Conservation (phyloP, 2,113 vertebrate species). For the Salvelinus alpinus region DNA sequence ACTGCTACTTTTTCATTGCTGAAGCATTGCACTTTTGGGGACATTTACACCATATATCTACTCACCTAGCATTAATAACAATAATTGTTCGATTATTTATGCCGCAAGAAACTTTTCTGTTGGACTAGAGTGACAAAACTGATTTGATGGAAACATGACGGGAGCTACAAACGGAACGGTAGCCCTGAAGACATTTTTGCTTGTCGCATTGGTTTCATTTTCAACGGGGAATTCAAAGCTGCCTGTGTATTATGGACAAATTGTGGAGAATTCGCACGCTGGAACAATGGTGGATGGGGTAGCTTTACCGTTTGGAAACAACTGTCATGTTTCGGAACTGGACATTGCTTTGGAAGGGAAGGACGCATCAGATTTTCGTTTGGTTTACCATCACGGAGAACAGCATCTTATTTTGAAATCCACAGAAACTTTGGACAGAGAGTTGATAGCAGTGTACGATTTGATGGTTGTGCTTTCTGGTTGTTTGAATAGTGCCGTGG, state of each 20-base stretch:
- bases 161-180: conserved; percentile 45
- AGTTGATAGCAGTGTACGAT: conserved; percentile 68
- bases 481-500: conserved; percentile 38
- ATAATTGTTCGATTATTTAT: neutral
- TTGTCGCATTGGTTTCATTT: conserved; percentile 33
- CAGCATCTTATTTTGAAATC: conserved; percentile 62
- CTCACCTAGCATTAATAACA: neutral
- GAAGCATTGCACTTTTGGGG: neutral
- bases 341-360: conserved; percentile 53
- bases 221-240: conserved; percentile 35
- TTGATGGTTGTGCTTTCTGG: conserved; percentile 56
- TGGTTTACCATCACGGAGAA: conserved; percentile 42
- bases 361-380: conserved; percentile 60
- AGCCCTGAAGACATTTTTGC: conserved; percentile 33
- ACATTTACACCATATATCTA: neutral
- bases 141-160: conserved; percentile 69
- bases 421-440: conserved; percentile 70
- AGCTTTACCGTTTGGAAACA: conserved; percentile 38
- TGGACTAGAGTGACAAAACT: conserved; percentile 19
- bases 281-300: conserved; percentile 67
- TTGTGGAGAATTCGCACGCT: conserved; percentile 65
- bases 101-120: conserved; percentile 10
- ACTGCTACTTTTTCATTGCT: neutral
- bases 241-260: conserved; percentile 54
- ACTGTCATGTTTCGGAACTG: conserved; percentile 47